Conservation (phyloP, 2,113 vertebrate species). For the Montifringilla adamsi region DNA sequence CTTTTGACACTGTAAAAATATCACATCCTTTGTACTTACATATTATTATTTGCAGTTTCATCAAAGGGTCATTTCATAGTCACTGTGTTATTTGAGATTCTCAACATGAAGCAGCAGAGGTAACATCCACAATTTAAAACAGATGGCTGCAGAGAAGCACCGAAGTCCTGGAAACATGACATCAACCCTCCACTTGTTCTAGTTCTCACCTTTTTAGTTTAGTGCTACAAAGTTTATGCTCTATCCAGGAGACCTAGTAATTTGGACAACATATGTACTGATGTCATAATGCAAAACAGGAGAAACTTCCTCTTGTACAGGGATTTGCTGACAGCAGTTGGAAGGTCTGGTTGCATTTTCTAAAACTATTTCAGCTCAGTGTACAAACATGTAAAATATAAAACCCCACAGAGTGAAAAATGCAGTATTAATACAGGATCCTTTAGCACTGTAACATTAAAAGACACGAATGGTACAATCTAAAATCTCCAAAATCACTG, state of each 20-base stretch:
- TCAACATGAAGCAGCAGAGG: not conserved
- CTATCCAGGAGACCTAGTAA: not conserved
- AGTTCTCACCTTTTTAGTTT: not conserved
- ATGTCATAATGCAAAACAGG: not conserved
- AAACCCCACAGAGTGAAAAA: not conserved
- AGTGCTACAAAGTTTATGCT: not conserved
- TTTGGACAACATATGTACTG: not conserved
- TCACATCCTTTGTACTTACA: fast-evolving
- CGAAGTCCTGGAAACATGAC: not conserved
- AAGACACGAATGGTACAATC: not conserved
- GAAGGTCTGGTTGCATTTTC: slow-evolving; percentile 58
- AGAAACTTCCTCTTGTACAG: not conserved
- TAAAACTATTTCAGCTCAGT: slow-evolving; percentile 14
- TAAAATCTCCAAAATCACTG: not conserved
- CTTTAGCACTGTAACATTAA: not conserved
- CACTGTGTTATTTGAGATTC: not conserved
- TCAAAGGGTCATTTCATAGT: not conserved
- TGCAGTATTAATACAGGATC: not conserved
- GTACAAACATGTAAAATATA: not conserved
- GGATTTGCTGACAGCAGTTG: not conserved
- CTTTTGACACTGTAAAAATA: not conserved
- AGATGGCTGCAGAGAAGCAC: not conserved
- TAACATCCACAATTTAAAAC: not conserved
- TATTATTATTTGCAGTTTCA: not conserved
- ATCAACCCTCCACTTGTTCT: not conserved